A percentile compares a stretch with the other conserved stretches of the same genome.
phyloP scores from a whole-genome alignment of 2,113 vertebrate genomes.

The Lepisosteus osseus region DNA sequence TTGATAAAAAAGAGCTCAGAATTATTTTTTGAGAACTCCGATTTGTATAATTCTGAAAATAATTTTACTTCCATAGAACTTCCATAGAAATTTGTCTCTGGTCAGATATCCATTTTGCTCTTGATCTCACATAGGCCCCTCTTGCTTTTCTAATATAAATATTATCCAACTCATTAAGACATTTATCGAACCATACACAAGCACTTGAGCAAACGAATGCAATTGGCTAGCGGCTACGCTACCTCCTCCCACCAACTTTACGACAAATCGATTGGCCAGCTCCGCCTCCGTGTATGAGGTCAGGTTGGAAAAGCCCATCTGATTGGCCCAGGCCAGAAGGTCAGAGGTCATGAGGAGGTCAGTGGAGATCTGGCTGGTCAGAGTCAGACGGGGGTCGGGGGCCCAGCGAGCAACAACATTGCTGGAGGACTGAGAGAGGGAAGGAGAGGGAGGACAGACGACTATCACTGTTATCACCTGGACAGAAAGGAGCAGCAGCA shows the following conservation, averaged over 20 bases:
- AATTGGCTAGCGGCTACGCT: conserved; percentile 24
- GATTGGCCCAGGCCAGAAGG: conserved; percentile 52
- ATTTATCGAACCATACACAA: background rate
- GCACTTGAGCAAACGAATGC: background rate
- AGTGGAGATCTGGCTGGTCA: conserved; percentile 43
- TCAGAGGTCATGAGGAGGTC: conserved; percentile 52
- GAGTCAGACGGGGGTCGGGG: conserved; percentile 45
- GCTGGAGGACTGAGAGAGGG: conserved; percentile 59
- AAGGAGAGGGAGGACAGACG: conserved; percentile 3
- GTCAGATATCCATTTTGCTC: no score
- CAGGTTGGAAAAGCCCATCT: conserved; percentile 48
- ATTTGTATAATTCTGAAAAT: no score
- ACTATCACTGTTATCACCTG: background rate
- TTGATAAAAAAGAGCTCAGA: no score
- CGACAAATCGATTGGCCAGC: conserved; percentile 67
- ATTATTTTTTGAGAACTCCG: no score
- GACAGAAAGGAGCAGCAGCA: background rate
- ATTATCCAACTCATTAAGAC: background rate
- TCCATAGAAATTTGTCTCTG: no score
- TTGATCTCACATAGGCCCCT: no score
- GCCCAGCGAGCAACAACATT: conserved; percentile 58
- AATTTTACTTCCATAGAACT: no score
- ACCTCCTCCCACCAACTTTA: conserved; percentile 50
- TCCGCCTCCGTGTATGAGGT: conserved; percentile 70
- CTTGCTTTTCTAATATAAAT: no score